Evolutionary conservation across 1,140 invertebrate species (phyloP), one percentile per base, ranked within the genome.

Genomic region (Calosoma granatense): DNA sequence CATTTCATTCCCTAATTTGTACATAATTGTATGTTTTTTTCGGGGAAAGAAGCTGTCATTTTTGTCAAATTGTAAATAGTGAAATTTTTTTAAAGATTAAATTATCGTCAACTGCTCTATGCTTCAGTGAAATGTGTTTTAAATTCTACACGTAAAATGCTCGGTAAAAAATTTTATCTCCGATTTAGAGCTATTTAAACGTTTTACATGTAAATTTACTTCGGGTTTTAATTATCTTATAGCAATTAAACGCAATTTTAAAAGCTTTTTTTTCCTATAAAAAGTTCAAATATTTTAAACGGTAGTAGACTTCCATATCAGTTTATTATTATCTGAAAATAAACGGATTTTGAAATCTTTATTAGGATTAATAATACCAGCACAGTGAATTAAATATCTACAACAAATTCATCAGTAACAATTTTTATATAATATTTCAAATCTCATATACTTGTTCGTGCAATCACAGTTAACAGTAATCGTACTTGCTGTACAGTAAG

Each of bases 201-300:
- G 41, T 47, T 47, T 47, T 11, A 47, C 41, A 30, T 30, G 26
- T 30, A 30, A 30, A 30, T 30, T 30, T 30, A 30, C 41, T 17
- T 17, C 4, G 9, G 3, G 17, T 17, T 47, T 47, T 47, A 47
- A 47, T 47, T 47, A 9, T 47, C 17, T 47, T 47, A 47, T 17
- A 17, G 41, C 17, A 47, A 47, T 47, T 47, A 47, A 47, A 47
- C 9, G 41, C 17, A 47, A 47, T 47, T 47, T 47, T 47, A 47
- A 47, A 47, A 47, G 41, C 41, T 47, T 47, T 47, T 47, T 47
- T 47, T 17, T 47, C 41, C 9, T 47, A 47, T 12, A 47, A 47
- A 47, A 47, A 47, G 41, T 17, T 47, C 41, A 47, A 17, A 36
- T 47, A 17, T 17, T 47, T 47, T 47, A 12, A 47, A 47, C n/a